These are phyloP conservation scores for Luperina nickerlii DNA, from an alignment of 2,888 invertebrate species.

Conservation along the genomic window DNA sequence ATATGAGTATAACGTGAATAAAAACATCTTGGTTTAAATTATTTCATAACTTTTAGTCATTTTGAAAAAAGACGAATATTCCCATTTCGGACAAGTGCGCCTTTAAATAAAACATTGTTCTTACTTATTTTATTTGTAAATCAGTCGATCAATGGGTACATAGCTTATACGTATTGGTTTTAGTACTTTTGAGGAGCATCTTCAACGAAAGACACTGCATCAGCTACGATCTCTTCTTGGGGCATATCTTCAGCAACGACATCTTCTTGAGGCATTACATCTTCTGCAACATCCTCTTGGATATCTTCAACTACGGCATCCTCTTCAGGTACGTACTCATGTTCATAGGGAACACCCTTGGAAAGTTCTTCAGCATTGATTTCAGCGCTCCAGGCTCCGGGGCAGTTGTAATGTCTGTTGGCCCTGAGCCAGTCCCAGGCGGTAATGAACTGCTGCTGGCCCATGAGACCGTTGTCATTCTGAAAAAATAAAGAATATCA, in stretches of 20 bases:
- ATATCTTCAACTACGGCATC: constrained; percentile 10
- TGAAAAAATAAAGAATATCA: constrained; percentile 53
- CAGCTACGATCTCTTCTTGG: constrained; percentile 19
- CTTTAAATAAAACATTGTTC: neutral
- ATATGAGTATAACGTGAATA: neutral
- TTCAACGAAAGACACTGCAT: constrained; percentile 24
- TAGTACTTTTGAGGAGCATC: constrained; percentile 7
- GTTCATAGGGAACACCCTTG: constrained; percentile 27
- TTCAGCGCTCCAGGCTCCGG: constrained; percentile 66
- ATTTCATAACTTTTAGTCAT: neutral
- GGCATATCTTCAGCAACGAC: constrained; percentile 15
- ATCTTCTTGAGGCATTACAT: constrained; percentile 14
- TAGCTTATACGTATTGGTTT: constrained; percentile 6
- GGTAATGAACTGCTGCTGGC: constrained; percentile 74
- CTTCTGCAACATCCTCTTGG: constrained; percentile 5
- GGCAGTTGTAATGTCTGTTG: constrained; percentile 74
- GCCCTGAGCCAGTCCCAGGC: constrained; percentile 74
- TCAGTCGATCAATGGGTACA: constrained; percentile 7
- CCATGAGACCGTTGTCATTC: constrained; percentile 76
- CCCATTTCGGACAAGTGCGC: neutral
- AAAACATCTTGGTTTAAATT: neutral
- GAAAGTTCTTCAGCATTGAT: constrained; percentile 42
- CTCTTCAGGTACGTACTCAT: constrained; percentile 9
- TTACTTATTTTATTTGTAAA: constrained; percentile 23
- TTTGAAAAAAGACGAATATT: neutral